These are phyloP conservation scores for Ectropis crepuscularia DNA, from an alignment of 2,888 invertebrate species.

Conservation along the genomic window DNA sequence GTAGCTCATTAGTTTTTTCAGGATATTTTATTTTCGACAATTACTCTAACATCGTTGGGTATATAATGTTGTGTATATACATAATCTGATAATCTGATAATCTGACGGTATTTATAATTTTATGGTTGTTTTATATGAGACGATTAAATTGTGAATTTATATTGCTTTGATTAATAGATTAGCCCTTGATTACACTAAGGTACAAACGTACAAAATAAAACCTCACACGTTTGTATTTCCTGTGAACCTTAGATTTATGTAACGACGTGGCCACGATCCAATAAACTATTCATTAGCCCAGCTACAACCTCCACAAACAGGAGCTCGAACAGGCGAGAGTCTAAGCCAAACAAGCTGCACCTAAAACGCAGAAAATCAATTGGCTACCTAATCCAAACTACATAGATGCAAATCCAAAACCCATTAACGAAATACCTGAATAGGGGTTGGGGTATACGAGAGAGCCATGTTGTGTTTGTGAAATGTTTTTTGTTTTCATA, in stretches of 20 bases:
- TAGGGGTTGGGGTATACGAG: background rate
- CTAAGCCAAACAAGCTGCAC: background rate
- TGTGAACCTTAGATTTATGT: background rate
- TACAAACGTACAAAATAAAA: background rate
- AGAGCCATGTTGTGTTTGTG: background rate
- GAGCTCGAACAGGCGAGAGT: conserved; percentile 3
- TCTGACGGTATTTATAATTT: too few species aligned
- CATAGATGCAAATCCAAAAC: conserved; percentile 7
- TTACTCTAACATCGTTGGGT: too few species aligned
- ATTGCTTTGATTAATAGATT: too few species aligned
- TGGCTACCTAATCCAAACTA: conserved; percentile 14
- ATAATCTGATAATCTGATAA: too few species aligned
- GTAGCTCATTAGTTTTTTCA: too few species aligned
- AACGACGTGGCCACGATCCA: background rate
- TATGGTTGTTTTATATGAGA: too few species aligned
- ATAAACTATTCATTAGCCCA: conserved; percentile 8
- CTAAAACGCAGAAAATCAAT: conserved; percentile 12
- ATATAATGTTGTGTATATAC: too few species aligned
- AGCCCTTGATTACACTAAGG: background rate
- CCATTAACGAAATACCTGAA: conserved; percentile 14
- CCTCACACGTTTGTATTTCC: background rate
- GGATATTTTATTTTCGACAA: too few species aligned
- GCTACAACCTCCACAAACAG: conserved; percentile 5
- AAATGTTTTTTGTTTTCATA: background rate
- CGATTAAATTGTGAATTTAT: too few species aligned